phyloP scores from a whole-genome alignment of 92 coral and sea anemone species.

The Parazoanthus darwini region DNA sequence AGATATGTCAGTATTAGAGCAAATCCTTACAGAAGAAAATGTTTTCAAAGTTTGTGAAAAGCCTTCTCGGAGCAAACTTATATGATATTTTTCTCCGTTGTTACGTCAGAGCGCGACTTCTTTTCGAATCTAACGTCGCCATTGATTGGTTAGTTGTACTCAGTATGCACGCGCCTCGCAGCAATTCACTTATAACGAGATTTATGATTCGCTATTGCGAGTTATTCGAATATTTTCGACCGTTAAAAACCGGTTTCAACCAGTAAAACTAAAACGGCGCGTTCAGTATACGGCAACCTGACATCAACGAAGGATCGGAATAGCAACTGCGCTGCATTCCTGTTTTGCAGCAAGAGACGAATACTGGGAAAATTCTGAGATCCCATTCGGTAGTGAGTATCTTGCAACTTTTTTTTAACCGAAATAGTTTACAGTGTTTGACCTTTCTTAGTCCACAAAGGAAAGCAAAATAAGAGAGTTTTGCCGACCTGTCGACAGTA shows the following conservation, averaged over 20 bases:
- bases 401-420: no score
- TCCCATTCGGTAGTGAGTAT: no score
- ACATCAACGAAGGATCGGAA: no score
- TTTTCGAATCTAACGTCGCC: background rate
- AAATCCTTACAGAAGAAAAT: no score
- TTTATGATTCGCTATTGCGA: background rate
- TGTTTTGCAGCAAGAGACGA: no score
- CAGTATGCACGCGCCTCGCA: background rate
- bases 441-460: no score
- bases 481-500: no score
- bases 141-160: background rate
- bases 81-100: background rate
- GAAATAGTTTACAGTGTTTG: no score
- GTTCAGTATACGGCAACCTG: no score
- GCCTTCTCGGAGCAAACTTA: background rate
- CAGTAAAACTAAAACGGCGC: background rate
- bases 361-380: no score
- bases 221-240: background rate
- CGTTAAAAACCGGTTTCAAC: background rate
- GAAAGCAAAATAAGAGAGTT: no score
- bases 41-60: background rate
- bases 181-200: background rate
- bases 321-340: no score
- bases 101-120: background rate
- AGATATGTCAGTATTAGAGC: background rate